Base-by-base conservation (phyloP, 2,888 invertebrate species). In the Cantharis lateralis region DNA sequence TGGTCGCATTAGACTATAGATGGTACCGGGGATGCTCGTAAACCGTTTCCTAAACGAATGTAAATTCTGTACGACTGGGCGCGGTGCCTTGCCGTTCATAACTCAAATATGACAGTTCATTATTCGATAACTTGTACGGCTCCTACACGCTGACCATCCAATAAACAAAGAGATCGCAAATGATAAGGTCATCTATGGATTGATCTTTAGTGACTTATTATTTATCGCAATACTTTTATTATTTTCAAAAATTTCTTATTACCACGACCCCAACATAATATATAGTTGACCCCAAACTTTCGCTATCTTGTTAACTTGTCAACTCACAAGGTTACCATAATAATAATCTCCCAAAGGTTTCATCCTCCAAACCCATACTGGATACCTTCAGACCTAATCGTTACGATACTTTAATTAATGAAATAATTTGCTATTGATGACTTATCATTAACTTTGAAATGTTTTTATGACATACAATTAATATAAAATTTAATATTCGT, bases 1-100 rank as follows among this genome's bases (percentile, higher is more conserved):
- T 84, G 84, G 86, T 84, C 85, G 84, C 86, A 88, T 88, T 88
- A 87, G 87, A 88, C 87, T 88, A 88, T 87, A 88, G 87, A 88
- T 88, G 88, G 86, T 86, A 87, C 86, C 86, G 84, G 87, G 86
- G 84, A 84, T 84, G 82, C 82, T 82, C 83, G 83, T 84, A 83
- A 83, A 84, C 82, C 85, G 86, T 87, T 85, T 87, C 85, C 84
- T 84, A 85, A 87, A 86, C 85, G 85, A 86, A 87, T 87, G 86
- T 86, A 87, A 86, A 87, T 86, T 86, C 84, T 81, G 84, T 84
- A 85, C 84, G 84, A 85, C 84, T 85, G 84, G 85, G 84, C 84
- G 84, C 84, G 84, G 84, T 84, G 82, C 81, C 81, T 82, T 83
- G 82, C 84, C 84, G 85, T 84, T 85, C 83, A 87, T 87, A 87